phyloP scores from a whole-genome alignment of 2,888 invertebrate genomes.

The Ypsolopha sequella region DNA sequence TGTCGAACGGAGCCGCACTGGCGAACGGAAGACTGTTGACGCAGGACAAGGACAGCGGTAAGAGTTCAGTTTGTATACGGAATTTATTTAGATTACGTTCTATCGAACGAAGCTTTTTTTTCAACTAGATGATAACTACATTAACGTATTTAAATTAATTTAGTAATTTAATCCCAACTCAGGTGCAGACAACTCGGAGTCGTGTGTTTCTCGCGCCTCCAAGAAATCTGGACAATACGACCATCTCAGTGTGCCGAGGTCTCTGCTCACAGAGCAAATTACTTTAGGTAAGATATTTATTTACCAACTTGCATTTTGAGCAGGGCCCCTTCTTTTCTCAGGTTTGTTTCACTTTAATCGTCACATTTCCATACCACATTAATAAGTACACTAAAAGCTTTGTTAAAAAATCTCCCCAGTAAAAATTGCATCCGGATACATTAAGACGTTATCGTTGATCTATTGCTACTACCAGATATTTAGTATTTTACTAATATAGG shows the following conservation, averaged over 20 bases:
- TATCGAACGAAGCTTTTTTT: no score
- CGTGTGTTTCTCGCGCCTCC: slow-evolving; percentile 44
- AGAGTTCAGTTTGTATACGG: slow-evolving; percentile 4
- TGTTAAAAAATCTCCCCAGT: not conserved
- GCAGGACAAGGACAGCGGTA: slow-evolving; percentile 51
- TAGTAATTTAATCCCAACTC: not conserved
- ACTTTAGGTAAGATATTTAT: slow-evolving; percentile 56
- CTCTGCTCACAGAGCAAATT: slow-evolving; percentile 77
- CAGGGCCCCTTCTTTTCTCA: no score
- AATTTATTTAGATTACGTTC: not conserved
- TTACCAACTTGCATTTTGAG: not conserved
- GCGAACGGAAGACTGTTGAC: slow-evolving; percentile 48
- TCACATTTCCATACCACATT: no score
- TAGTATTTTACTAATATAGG: no score
- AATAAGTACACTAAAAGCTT: no score
- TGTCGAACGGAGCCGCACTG: slow-evolving; percentile 39
- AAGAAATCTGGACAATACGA: slow-evolving; percentile 76
- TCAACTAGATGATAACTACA: not conserved
- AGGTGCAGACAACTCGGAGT: slow-evolving; percentile 61
- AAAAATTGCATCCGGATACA: not conserved
- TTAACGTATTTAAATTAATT: not conserved
- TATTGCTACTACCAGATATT: no score
- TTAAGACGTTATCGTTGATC: no score
- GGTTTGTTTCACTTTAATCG: no score
- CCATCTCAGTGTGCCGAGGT: slow-evolving; percentile 80